Conservation (phyloP, 1,140 invertebrate species). For the Trigoniulus corallinus region DNA sequence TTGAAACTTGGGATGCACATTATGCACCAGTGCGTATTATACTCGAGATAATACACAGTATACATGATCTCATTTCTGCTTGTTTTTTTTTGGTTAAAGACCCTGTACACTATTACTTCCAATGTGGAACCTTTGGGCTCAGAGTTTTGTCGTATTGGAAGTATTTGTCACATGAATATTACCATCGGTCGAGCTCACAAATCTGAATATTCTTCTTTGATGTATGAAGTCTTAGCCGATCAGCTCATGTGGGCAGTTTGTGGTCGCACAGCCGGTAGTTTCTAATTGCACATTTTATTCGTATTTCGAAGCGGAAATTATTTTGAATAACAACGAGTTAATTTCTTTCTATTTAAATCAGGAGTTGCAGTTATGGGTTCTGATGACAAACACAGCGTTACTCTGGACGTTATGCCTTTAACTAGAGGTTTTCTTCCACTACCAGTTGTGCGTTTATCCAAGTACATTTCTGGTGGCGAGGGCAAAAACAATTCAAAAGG, state of each 20-base stretch:
- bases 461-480: slow-evolving; percentile 81
- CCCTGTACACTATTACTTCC: slow-evolving; percentile 63
- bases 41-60: too few species aligned
- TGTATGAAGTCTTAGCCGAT: slow-evolving; percentile 84
- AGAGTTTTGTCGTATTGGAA: slow-evolving; percentile 74
- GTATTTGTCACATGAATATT: slow-evolving; percentile 67
- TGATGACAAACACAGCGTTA: slow-evolving; percentile 49
- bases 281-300: not conserved
- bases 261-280: slow-evolving; percentile 55
- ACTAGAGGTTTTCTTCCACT: slow-evolving; percentile 72
- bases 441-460: slow-evolving; percentile 71
- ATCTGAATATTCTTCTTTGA: slow-evolving; percentile 38
- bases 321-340: slow-evolving; percentile 1
- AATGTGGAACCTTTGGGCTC: slow-evolving; percentile 63
- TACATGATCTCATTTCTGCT: not conserved
- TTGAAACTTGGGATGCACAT: too few species aligned
- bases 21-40: too few species aligned
- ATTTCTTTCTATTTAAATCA: slow-evolving; percentile 16
- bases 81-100: slow-evolving; percentile 34
- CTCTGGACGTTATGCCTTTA: slow-evolving; percentile 77
- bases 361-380: slow-evolving; percentile 64
- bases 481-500: slow-evolving; percentile 17
- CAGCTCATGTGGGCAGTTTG: slow-evolving; percentile 83
- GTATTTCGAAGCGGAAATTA: not conserved
- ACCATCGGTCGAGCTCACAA: slow-evolving; percentile 37